Percentiles rank a stretch among this genome's conserved stretches.
Conservation (phyloP, 2,113 vertebrate species). For the Sclerurus mexicanus region DNA sequence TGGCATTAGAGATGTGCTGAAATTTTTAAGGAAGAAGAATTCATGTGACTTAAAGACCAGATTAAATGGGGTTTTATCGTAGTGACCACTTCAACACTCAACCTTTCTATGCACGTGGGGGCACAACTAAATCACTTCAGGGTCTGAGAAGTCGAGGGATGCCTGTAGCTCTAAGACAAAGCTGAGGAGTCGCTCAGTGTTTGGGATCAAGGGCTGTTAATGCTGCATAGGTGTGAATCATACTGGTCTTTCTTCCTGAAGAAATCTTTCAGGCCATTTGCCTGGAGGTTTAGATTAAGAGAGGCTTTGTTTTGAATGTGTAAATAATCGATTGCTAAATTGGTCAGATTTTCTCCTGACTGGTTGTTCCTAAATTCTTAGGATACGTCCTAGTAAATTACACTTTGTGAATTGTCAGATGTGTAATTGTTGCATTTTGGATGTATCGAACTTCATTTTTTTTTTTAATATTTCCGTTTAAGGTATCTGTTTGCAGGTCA, state of each 20-base stretch:
- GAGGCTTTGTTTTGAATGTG: conserved; percentile 75
- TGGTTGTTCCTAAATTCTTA: conserved; percentile 80
- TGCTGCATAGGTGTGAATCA: conserved; percentile 67
- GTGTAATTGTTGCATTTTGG: conserved; percentile 85
- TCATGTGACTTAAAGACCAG: conserved; percentile 50
- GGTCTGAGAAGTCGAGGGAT: conserved; percentile 66
- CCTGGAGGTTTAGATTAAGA: conserved; percentile 73
- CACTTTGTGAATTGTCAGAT: conserved; percentile 85
- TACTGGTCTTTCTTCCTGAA: conserved; percentile 65
- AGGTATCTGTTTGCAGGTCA: conserved; percentile 99
- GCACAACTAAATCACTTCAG: conserved; percentile 59
- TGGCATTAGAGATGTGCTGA: not conserved
- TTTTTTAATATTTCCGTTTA: conserved; percentile 77
- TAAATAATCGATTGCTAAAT: conserved; percentile 74
- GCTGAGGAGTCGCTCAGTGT: conserved; percentile 47
- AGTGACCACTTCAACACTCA: conserved; percentile 66
- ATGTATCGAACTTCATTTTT: conserved; percentile 80
- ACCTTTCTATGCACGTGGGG: conserved; percentile 68
- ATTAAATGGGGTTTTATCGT: conserved; percentile 53
- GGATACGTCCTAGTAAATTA: conserved; percentile 81
- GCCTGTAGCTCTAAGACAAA: conserved; percentile 58
- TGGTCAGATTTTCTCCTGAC: conserved; percentile 82
- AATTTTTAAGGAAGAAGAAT: conserved; percentile 28
- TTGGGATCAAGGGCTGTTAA: conserved; percentile 70
- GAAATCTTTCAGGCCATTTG: conserved; percentile 66